These are phyloP conservation scores for Sander vitreus DNA, from an alignment of 2,113 vertebrate species.

Conservation along the genomic window DNA sequence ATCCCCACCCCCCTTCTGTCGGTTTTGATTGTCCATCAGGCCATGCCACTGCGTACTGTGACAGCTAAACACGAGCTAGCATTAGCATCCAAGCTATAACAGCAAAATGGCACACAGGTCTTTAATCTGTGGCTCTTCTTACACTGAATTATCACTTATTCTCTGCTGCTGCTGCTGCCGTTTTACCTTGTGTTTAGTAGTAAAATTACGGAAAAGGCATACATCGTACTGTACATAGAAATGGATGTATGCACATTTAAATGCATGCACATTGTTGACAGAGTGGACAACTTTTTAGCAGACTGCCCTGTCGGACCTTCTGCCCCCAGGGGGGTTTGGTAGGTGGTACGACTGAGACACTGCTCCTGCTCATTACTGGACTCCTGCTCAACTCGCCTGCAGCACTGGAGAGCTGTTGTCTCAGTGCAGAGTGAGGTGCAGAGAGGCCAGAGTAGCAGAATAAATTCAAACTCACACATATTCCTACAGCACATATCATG, in stretches of 20 bases:
- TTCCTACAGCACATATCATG: background rate
- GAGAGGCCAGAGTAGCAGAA: background rate
- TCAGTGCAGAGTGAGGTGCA: constrained; percentile 5
- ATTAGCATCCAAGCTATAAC: background rate
- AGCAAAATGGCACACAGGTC: background rate
- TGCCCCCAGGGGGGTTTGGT: constrained; percentile 33
- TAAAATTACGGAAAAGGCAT: background rate
- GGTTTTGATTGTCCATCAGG: background rate
- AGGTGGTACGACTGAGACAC: constrained; percentile 38
- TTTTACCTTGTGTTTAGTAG: background rate
- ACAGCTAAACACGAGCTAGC: constrained; percentile 2
- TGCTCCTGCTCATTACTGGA: constrained; percentile 66
- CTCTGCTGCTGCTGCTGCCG: constrained; percentile 6
- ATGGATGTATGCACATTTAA: background rate
- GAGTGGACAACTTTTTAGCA: background rate
- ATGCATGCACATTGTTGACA: background rate
- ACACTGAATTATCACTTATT: background rate
- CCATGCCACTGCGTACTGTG: background rate
- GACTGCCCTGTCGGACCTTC: background rate
- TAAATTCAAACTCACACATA: constrained; percentile 3
- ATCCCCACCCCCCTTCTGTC: background rate
- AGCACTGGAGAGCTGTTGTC: constrained; percentile 38
- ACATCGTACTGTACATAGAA: background rate
- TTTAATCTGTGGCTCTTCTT: constrained; percentile 8
- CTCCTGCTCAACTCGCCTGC: constrained; percentile 54